phyloP scores from a whole-genome alignment of 2,888 invertebrate genomes.

The Aelia acuminata region DNA sequence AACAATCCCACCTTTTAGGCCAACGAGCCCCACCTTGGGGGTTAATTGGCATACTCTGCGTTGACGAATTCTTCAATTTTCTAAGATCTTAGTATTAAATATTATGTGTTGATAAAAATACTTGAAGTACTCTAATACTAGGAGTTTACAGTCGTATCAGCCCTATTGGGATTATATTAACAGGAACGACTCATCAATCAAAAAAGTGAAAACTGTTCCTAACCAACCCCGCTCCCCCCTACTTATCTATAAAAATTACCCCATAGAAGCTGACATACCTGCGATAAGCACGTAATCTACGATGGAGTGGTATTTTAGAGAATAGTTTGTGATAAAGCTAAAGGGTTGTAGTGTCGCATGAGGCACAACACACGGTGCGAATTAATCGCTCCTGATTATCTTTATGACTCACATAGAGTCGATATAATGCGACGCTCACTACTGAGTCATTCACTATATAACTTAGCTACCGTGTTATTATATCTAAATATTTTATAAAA shows the following conservation, averaged over 20 bases:
- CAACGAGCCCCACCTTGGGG: no score
- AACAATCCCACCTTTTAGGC: no score
- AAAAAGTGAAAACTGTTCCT: no score
- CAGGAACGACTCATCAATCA: no score
- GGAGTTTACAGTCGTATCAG: no score
- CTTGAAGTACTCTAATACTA: no score
- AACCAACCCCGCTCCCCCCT: no score
- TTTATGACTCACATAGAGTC: slow-evolving; percentile 44
- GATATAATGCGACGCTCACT: background rate
- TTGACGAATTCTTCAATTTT: no score
- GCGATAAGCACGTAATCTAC: background rate
- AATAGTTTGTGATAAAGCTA: slow-evolving; percentile 18
- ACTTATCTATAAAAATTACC: slow-evolving; percentile 8
- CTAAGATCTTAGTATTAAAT: no score
- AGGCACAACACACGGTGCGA: slow-evolving; percentile 23
- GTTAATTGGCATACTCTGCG: no score
- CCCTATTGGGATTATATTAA: no score
- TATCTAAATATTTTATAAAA: background rate
- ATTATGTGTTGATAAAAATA: no score
- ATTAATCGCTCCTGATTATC: slow-evolving; percentile 43
- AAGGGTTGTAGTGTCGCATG: slow-evolving; percentile 42
- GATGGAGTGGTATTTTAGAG: background rate
- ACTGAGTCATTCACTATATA: background rate
- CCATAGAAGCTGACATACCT: background rate
- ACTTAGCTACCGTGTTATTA: background rate